Evolutionary conservation across 2,888 invertebrate species (phyloP), one percentile per base, ranked within the genome.

Genomic region (Lasioglossum pauxillum): DNA sequence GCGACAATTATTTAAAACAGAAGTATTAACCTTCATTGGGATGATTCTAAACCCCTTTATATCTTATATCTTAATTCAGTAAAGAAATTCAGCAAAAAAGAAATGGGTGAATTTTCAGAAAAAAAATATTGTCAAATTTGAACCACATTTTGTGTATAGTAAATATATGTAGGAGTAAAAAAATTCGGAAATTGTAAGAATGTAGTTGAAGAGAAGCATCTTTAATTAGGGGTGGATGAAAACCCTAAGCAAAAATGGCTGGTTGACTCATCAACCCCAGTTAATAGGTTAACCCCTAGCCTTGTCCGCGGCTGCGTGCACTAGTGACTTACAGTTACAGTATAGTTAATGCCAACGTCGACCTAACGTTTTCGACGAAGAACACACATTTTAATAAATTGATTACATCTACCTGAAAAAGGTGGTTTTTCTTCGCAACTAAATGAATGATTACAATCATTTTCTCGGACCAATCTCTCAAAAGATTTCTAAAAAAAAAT

Each of bases 271-370:
- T 71, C 41, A 71, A 38, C 71, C 71, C 71, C 41, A 5, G n/a
- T 71, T 71, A 71, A 71, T 41, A 41, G 71, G 71, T 71, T 71
- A 71, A 71, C 71, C 71, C 71, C 71, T n/a, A 71, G 71, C 41
- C 38, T 71, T 71, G 41, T 71, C 23, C 38, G 69, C 69, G 69
- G 38, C 69, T 69, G 69, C 69, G 69, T 69, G 69, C 23, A 38
- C 69, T 69, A 69, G 69, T 38, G 69, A 69, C 23, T 69, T 69
- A 38, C 38, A 35, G 69, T 69, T 69, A 38, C 38, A 35, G 69
- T 38, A 38, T 69, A 69, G 19, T 71, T 41, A 41, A 38, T 38
- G 23, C n/a, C 23, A 7, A 71, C 38, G 41, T 69, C 41, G 71
- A 41, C 5, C 41, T n/a, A n/a, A 71, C 71, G 71, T 71, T 41